phyloP scores from a whole-genome alignment of 2,797 vertebrate genomes.

The Acipenser transmontanus region DNA sequence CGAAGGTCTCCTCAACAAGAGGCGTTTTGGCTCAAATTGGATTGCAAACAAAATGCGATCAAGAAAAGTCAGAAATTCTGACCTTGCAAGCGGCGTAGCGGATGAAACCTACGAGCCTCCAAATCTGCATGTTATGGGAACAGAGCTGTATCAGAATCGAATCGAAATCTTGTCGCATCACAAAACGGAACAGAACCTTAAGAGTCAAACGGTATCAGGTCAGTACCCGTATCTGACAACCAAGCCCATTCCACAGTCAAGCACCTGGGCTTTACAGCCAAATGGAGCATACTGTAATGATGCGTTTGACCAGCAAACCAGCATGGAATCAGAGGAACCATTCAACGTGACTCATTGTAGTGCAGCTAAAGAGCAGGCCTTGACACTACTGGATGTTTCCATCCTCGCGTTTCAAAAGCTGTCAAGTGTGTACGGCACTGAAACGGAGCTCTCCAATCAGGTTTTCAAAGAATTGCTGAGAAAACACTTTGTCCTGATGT shows the following conservation, averaged over 20 bases:
- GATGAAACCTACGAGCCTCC: background rate
- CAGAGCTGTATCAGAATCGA: background rate
- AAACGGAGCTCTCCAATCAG: slow-evolving; percentile 36
- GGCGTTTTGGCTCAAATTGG: background rate
- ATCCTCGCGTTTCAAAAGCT: slow-evolving; percentile 60
- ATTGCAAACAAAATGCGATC: no score
- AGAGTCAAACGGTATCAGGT: background rate
- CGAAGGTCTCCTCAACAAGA: slow-evolving; percentile 44
- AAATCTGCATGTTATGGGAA: background rate
- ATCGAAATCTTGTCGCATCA: background rate
- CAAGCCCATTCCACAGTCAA: slow-evolving; percentile 11
- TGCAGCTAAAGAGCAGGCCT: slow-evolving; percentile 27
- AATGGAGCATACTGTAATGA: slow-evolving; percentile 5
- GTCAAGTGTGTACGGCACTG: slow-evolving; percentile 39
- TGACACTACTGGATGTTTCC: slow-evolving; percentile 57
- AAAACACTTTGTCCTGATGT: slow-evolving; percentile 53
- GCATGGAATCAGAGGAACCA: background rate
- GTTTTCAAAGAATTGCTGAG: slow-evolving; percentile 53
- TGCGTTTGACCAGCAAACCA: no score
- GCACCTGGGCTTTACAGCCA: slow-evolving; percentile 6
- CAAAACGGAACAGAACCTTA: slow-evolving; percentile 24
- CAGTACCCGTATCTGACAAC: background rate
- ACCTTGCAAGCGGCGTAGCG: no score
- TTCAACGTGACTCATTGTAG: background rate
- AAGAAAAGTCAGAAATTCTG: no score